These are phyloP conservation scores for Calliopum simillimum DNA, from an alignment of 2,888 invertebrate genomes.

Conservation along the genomic window DNA sequence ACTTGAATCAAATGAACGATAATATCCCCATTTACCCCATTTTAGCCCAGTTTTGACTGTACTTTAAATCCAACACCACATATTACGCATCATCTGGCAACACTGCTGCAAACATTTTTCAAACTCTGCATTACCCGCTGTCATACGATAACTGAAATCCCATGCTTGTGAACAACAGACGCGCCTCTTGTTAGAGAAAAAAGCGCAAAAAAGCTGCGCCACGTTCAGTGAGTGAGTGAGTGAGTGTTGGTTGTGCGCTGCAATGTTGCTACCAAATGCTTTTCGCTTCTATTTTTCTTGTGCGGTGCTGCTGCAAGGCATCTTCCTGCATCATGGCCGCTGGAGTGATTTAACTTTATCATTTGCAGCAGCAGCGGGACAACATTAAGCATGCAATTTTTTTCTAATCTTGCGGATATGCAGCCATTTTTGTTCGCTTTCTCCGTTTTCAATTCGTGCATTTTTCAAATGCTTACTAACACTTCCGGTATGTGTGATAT, in stretches of 20 bases:
- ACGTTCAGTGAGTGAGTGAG: background rate
- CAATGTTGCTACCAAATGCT: background rate
- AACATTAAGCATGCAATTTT: background rate
- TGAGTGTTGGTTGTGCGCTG: too few relatives aligned
- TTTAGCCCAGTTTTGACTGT: too few relatives aligned
- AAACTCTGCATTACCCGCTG: background rate
- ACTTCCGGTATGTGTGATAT: conserved; percentile 36
- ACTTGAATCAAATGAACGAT: too few relatives aligned
- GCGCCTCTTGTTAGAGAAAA: conserved; percentile 22
- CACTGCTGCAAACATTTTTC: conserved; percentile 2
- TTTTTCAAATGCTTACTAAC: conserved; percentile 22
- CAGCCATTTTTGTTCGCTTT: background rate
- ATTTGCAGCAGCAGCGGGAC: background rate
- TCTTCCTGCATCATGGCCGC: background rate
- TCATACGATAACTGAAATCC: conserved; percentile 19
- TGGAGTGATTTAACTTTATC: background rate
- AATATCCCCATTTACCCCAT: too few relatives aligned
- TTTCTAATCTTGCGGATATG: background rate
- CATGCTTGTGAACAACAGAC: conserved; percentile 17
- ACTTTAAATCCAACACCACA: background rate
- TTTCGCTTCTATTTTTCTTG: background rate
- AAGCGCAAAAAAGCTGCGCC: background rate
- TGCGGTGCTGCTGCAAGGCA: background rate
- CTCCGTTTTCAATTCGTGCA: background rate
- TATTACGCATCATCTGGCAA: background rate